These are phyloP conservation scores for Batillaria attramentaria DNA, from an alignment of 1,140 invertebrate species.

Conservation along the genomic window DNA sequence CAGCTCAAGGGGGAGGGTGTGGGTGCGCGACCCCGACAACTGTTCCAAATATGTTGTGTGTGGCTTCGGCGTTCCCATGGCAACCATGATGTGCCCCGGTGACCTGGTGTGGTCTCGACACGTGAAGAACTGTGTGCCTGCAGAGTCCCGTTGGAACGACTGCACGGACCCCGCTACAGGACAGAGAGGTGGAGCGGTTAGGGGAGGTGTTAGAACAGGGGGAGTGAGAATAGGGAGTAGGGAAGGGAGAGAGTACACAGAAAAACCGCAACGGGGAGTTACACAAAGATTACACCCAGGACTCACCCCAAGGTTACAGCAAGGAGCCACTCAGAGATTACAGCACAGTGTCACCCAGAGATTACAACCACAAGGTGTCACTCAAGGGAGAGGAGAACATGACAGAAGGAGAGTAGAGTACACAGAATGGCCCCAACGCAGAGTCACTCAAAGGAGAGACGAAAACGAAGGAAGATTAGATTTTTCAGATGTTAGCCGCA, in stretches of 20 bases:
- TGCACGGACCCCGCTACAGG: slow-evolving; percentile 7
- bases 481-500: not conserved
- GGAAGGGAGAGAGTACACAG: not conserved
- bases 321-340: too few relatives aligned
- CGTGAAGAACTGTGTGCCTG: slow-evolving; percentile 42
- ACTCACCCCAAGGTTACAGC: too few relatives aligned
- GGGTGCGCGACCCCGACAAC: slow-evolving; percentile 37
- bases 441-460: not conserved
- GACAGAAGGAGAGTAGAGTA: not conserved
- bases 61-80: slow-evolving; percentile 34
- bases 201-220: not conserved
- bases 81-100: slow-evolving; percentile 33
- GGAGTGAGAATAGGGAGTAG: not conserved
- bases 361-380: too few relatives aligned
- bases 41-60: slow-evolving; percentile 44
- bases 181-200: not conserved
- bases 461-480: not conserved
- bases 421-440: not conserved
- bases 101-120: slow-evolving; percentile 36
- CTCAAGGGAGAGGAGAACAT: not conserved
- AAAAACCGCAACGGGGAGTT: not conserved
- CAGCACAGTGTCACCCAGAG: too few relatives aligned
- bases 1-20: too few relatives aligned
- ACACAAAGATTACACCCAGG: too few relatives aligned
- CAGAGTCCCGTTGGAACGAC: slow-evolving; percentile 40